Base-by-base conservation (phyloP, 2,888 invertebrate genomes). In the Alcis repandata region DNA sequence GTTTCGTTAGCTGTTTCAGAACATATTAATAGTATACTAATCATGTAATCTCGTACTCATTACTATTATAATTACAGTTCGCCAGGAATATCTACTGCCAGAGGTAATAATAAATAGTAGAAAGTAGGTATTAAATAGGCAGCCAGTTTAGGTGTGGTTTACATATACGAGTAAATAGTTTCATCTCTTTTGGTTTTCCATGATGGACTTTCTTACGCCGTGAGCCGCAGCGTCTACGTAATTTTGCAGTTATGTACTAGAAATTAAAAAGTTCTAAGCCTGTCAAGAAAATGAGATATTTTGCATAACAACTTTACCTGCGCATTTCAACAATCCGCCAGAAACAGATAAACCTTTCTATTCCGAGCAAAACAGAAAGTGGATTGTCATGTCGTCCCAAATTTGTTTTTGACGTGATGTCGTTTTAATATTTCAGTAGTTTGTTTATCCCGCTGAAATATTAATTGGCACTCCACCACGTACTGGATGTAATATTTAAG, bases 371-470 rank as follows among this genome's bases (percentile, higher is more conserved):
- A 69, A 61, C 74, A 66, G 74, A 49, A 62, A 84, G 83, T 83
- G 80, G 76, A 78, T 77, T 82, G 72, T 78, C 79, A 67, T 85
- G 85, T 85, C 63, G 63, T 62, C 67, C 67, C 78, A 75, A 74
- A 79, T 76, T 77, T 70, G 74, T 73, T 78, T 79, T 77, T 79
- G 79, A 77, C 73, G 72, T 74, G 65, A 64, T 76, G 71, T 71
- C 79, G 70, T 74, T 75, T 75, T 77, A 78, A 74, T 73, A 71
- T 63, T 75, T 70, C 62, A 68, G 69, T 68, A 70, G 72, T 72
- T 74, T 57, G 20, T 66, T 57, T 62, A 69, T 72, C 68, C 67
- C 58, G 52, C 58, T 79, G 45, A 67, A 80, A 74, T 75, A 75
- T 76, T 72, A 73, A 78, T 75, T 72, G 45, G 43, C 17, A 57